A percentile compares a stretch with the other conserved stretches of the same genome.
These are phyloP conservation scores for Euzophera pinguis DNA, from an alignment of 2,888 invertebrate genomes.

Conservation along the genomic window DNA sequence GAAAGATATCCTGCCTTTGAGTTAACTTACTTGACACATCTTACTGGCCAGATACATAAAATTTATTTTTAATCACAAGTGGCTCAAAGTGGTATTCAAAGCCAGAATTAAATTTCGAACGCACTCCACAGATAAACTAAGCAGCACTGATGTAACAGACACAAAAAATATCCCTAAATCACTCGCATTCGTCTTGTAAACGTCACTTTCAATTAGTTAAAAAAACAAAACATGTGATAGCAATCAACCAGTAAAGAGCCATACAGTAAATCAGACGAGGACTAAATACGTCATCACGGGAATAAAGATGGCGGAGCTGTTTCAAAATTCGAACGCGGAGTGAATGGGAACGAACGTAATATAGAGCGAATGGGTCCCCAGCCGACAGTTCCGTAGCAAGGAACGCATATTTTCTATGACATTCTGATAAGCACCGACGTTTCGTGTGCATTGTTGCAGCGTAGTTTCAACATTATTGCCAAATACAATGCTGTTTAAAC, in stretches of 20 bases:
- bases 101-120: neutral
- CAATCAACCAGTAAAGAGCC: conserved; percentile 29
- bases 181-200: conserved; percentile 14
- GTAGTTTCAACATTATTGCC: conserved; percentile 7
- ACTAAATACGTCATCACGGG: conserved; percentile 57
- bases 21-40: conserved; percentile 17
- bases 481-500: conserved; percentile 10
- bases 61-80: conserved; percentile 7
- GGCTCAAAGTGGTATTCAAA: neutral
- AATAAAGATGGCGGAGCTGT: conserved; percentile 59
- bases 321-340: conserved; percentile 48
- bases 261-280: conserved; percentile 44
- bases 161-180: conserved; percentile 10
- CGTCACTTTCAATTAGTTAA: conserved; percentile 18
- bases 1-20: too few species aligned
- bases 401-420: conserved; percentile 44
- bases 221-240: conserved; percentile 25
- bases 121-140: conserved; percentile 9
- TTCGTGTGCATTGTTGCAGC: conserved; percentile 11
- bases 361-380: conserved; percentile 54
- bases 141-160: conserved; percentile 7
- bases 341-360: conserved; percentile 41
- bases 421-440: conserved; percentile 47
- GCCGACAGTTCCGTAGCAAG: conserved; percentile 47
- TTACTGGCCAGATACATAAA: neutral